phyloP scores from a whole-genome alignment of 2,797 vertebrate species.

The Agapornis canus region DNA sequence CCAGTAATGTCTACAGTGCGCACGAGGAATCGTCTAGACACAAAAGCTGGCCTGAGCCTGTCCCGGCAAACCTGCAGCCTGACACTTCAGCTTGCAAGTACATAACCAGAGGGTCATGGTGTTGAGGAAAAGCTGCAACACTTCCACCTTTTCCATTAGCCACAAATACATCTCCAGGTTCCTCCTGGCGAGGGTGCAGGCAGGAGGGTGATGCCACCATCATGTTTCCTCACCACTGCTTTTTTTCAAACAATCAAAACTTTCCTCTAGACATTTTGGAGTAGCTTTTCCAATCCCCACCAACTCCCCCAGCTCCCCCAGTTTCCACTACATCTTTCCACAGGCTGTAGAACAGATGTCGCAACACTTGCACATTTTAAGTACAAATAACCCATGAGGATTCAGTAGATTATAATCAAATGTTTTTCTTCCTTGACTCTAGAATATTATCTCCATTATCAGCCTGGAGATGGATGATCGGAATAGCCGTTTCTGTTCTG shows the following conservation, averaged over 20 bases:
- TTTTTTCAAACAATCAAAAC: neutral
- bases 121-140: neutral
- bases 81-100: neutral
- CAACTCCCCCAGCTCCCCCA: neutral
- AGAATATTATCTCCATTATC: neutral
- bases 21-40: neutral
- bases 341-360: neutral
- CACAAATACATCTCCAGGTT: neutral
- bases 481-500: neutral
- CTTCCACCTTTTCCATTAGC: neutral
- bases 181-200: neutral
- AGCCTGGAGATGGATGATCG: neutral
- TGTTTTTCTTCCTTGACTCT: neutral
- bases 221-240: neutral
- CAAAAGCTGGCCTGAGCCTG: neutral
- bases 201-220: neutral
- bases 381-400: neutral
- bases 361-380: neutral
- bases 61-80: neutral
- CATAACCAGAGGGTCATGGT: fast-evolving
- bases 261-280: neutral
- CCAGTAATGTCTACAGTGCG: neutral
- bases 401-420: neutral
- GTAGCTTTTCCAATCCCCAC: neutral
- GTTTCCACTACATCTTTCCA: neutral